Evolutionary conservation across 2,113 vertebrate genomes (phyloP), one percentile per base, ranked within the genome.

Genomic region (Plotosus lineatus): DNA sequence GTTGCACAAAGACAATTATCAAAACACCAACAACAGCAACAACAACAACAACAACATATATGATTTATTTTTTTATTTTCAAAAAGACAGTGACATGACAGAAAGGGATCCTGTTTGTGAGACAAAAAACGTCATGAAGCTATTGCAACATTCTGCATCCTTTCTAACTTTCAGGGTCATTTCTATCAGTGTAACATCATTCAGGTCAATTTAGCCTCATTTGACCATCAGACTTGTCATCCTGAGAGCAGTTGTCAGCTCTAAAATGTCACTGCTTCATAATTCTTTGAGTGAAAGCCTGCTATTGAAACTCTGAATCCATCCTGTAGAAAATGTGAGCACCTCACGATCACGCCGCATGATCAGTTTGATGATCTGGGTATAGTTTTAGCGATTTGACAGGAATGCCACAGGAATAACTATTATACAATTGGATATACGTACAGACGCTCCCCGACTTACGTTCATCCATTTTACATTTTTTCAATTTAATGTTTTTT

Each of bases 11-110:
- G 19, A 73, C 42, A 36, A 61, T 40, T 38, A 73, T 4, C 12
- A 1, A 17, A 28, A 58, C n/a, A n/a, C n/a, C n/a, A n/a, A n/a
- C n/a, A n/a, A n/a, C n/a, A n/a, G n/a, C n/a, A n/a, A n/a, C n/a
- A n/a, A n/a, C n/a, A n/a, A n/a, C n/a, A n/a, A n/a, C n/a, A n/a
- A n/a, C n/a, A 53, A 31, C 14, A n/a, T n/a, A 1, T 17, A 21
- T 9, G 33, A 74, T 80, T 56, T 31, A 56, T 79, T 44, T 19
- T 44, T 19, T 26, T 12, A 14, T 12, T 53, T 42, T 19, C 19
- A n/a, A 31, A 53, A 42, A 75, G 31, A 38, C 23, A 21, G 48
- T 28, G 46, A 38, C 15, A n/a, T 28, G 86, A 51, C 83, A 83
- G 78, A 75, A 42, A 28, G 23, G 3, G 44, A 48, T 48, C 31